Evolutionary conservation across 1,140 invertebrate genomes (phyloP).

Genomic region (Lepidostoma basale): DNA sequence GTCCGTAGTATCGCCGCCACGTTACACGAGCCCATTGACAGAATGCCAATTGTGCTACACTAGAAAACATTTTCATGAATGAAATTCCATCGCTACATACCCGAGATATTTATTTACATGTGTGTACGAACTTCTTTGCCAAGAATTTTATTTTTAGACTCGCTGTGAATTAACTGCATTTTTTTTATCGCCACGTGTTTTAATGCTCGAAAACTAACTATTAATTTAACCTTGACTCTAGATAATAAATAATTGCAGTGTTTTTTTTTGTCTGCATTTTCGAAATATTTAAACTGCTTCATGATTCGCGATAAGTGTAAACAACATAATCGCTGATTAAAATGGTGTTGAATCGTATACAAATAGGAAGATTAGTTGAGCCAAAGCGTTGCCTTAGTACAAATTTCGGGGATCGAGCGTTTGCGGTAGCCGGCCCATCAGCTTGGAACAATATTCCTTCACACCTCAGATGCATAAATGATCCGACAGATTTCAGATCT

Average conservation of each 20-base stretch:
- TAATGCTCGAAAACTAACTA: not conserved
- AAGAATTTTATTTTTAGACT: not conserved
- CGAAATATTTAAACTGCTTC: not conserved
- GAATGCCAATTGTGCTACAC: not conserved
- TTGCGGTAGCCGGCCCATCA: too few species aligned
- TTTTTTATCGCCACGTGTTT: not conserved
- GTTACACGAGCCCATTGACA: not conserved
- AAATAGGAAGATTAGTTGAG: too few species aligned
- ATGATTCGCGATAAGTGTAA: not conserved
- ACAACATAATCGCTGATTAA: too few species aligned
- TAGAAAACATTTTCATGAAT: slow-evolving; percentile 2
- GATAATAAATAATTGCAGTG: not conserved
- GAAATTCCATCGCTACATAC: slow-evolving; percentile 7
- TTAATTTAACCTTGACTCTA: not conserved
- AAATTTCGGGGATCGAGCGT: too few species aligned
- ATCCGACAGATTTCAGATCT: too few species aligned
- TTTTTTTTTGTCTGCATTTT: not conserved
- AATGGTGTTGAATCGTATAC: too few species aligned
- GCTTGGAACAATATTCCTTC: too few species aligned
- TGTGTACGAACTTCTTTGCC: not conserved
- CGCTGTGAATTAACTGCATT: not conserved
- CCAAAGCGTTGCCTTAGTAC: too few species aligned
- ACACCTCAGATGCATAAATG: too few species aligned
- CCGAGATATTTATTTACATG: slow-evolving; percentile 5
- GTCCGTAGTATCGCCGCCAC: not conserved